A percentile compares a stretch with the other conserved stretches of the same genome.
These are phyloP conservation scores for Anthonomus grandis DNA, from an alignment of 1,140 invertebrate genomes.

Conservation along the genomic window DNA sequence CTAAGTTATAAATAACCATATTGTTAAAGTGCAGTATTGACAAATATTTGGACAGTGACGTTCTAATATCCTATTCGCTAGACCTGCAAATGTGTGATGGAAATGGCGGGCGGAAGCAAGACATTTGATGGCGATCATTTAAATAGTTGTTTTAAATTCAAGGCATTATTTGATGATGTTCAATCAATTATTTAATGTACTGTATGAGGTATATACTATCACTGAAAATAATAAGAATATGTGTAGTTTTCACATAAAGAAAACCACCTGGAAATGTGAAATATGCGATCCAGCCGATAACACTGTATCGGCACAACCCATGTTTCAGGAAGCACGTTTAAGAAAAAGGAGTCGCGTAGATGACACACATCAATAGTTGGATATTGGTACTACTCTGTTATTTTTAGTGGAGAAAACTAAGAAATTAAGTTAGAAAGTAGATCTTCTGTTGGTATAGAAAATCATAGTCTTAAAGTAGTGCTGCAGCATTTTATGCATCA, in stretches of 20 bases:
- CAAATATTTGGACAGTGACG: too few relatives aligned
- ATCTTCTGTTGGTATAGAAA: neutral
- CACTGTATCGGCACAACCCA: neutral
- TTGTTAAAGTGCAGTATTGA: too few relatives aligned
- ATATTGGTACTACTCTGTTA: too few relatives aligned
- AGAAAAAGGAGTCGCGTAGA: slow-evolving; percentile 2
- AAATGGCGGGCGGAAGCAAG: neutral
- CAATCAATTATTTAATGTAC: neutral
- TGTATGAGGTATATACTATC: neutral
- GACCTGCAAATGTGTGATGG: too few relatives aligned
- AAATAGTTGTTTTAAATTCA: slow-evolving; percentile 4
- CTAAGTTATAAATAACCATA: too few relatives aligned
- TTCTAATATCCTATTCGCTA: too few relatives aligned
- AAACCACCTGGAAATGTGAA: slow-evolving; percentile 6
- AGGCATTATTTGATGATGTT: neutral
- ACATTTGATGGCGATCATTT: neutral
- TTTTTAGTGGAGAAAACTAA: neutral
- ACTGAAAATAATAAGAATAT: slow-evolving; percentile 3
- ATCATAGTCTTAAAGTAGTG: neutral
- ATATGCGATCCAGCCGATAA: neutral
- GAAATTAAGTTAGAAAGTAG: neutral
- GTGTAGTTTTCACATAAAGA: slow-evolving; percentile 4
- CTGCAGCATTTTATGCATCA: neutral
- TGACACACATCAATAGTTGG: neutral
- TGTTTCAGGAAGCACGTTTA: neutral